Conservation (phyloP, 2,888 invertebrate species). For the Galerucella nymphaeae region DNA sequence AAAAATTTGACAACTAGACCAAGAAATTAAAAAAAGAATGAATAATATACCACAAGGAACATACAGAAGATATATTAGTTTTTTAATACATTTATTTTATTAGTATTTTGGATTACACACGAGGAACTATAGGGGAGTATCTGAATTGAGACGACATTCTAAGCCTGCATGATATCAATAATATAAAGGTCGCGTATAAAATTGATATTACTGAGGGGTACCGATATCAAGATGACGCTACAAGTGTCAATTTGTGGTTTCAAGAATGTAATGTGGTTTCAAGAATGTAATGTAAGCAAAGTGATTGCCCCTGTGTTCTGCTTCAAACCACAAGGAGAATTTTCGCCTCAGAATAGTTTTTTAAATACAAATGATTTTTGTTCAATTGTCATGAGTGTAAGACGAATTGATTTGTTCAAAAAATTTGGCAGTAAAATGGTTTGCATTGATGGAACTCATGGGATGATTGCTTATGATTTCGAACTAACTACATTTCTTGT, state of each 20-base stretch:
- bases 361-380: slow-evolving; percentile 48
- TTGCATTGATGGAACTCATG: slow-evolving; percentile 43
- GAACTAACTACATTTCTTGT: slow-evolving; percentile 42
- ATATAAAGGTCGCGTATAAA: too few relatives aligned
- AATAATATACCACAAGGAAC: too few relatives aligned
- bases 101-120: too few relatives aligned
- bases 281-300: slow-evolving; percentile 41
- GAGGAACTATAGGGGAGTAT: too few relatives aligned
- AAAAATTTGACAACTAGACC: too few relatives aligned
- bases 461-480: slow-evolving; percentile 43
- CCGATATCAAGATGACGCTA: slow-evolving; percentile 23
- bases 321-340: slow-evolving; percentile 45
- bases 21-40: too few relatives aligned
- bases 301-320: slow-evolving; percentile 29
- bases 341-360: slow-evolving; percentile 11
- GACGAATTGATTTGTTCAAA: slow-evolving; percentile 45
- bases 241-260: slow-evolving; percentile 12
- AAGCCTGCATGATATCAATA: too few relatives aligned
- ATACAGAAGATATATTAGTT: too few relatives aligned
- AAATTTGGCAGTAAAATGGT: slow-evolving; percentile 45
- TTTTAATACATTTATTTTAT: too few relatives aligned
- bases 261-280: too few relatives aligned
- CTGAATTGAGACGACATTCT: too few relatives aligned
- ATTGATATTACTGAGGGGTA: slow-evolving; percentile 17
- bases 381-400: slow-evolving; percentile 47